Evolutionary conservation across 2,888 invertebrate genomes (phyloP), one percentile per base, ranked within the genome.

Genomic region (Pseudococcus viburni): DNA sequence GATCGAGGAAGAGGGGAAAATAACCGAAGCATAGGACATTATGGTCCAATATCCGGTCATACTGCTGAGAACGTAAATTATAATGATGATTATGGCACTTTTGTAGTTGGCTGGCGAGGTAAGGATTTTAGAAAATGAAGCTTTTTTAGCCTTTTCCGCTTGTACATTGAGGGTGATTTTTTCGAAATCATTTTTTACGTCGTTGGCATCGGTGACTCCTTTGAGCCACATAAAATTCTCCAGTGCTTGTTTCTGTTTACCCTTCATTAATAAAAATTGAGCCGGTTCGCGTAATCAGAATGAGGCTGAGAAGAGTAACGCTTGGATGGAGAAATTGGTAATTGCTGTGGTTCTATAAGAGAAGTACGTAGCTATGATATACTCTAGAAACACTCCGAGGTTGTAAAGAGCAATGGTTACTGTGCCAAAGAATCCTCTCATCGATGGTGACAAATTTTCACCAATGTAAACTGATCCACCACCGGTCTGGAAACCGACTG

Each of bases 1-100:
- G 17, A 89, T 89, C 15, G 89, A 89, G 0, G 90, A 64, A 11
- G 26, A 87, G 12, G 90, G 89, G 64, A 90, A 90, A 22, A 88
- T 90, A 2, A 88, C 83, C 7, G 90, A 89, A 17, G 90, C 90
- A 77, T 90, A 90, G 1, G 90, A 90, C n/a, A 90, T 90, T n/a
- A 90, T 89, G 8, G 87, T 48, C 42, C 22, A 46, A 55, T 77
- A 39, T 8, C 80, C 80, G 33, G 83, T 80, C 51, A 87, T 33
- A 8, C 22, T 39, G 26, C 39, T 33, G 0, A 80, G 48, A 17
- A 87, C 5, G 51, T 22, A 42, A n/a, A 87, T 26, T 8, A 22
- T 51, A 1, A 87, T n/a, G 8, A 77, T 33, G 11, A 87, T 73
- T 7, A 89, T 9, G 11, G 90, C 86, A 33, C 89, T 90, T 55